Base-by-base conservation (phyloP, 2,113 vertebrate species). In the Romanogobio albipinnatus region DNA sequence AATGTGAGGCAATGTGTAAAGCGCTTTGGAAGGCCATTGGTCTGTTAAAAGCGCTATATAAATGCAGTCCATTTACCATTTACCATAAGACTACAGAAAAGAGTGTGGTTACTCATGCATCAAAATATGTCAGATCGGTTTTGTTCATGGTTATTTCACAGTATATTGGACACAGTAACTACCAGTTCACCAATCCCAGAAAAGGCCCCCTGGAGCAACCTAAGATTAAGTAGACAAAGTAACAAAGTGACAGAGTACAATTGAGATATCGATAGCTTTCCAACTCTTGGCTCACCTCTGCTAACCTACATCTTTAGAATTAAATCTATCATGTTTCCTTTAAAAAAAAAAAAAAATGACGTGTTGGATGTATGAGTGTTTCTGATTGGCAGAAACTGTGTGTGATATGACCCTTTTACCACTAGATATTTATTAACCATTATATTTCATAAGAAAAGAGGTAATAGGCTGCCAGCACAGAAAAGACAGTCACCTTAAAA, bases 401-500 rank as follows among this genome's bases (percentile, higher is more conserved):
- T 39, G 39, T 39, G 39, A 7, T 7, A 39, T 39, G 39, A 39
- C 39, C 39, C 39, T 39, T 45, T 3, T 26, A 29, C 77, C n/a
- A 0, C 59, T 62, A 62, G 19, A 51, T 24, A 43, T 59, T 15
- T 78, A 43, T 15, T 78, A 43, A 49, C 43, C 17, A 33, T n/a
- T 81, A 36, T 36, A n/a, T 81, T 68, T 22, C 26, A 22, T 49
- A n/a, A 81, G 26, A 29, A 17, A 64, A 36, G 26, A 81, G 17
- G 15, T 64, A 47, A 45, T 49, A 33, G 59, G 62, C 43, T 68
- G 26, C 15, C 79, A 53, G 45, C 17, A 56, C 3, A 71, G 49
- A 22, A 43, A n/a, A 19, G 39, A 39, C 45, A 10, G 74, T 88
- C 90, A 99, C 98, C 97, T 98, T 99, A 93, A 99, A 99, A 90